Evolutionary conservation across 1,140 invertebrate species (phyloP).

Genomic region (Rhopalosiphum padi): DNA sequence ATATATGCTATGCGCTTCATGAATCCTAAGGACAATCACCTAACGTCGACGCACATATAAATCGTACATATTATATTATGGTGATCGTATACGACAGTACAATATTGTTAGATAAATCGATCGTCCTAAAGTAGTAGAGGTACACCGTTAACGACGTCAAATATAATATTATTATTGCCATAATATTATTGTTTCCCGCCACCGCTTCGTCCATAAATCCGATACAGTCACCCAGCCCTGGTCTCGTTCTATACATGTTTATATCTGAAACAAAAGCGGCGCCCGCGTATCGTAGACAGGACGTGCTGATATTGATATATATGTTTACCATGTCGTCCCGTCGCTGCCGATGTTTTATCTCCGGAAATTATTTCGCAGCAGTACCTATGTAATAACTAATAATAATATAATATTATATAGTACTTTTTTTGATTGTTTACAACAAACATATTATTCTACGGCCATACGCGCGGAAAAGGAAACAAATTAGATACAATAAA

Average conservation of each 20-base stretch:
- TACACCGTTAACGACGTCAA: background rate
- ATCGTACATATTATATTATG: background rate
- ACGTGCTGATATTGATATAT: background rate
- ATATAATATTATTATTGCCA: background rate
- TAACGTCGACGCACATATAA: background rate
- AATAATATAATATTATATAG: background rate
- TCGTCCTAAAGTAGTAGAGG: background rate
- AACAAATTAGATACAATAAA: background rate
- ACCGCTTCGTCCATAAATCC: background rate
- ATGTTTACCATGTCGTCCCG: background rate
- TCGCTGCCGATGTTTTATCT: background rate
- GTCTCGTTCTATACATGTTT: background rate
- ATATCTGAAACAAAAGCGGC: background rate
- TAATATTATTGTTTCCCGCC: background rate
- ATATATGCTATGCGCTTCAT: background rate
- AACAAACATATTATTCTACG: background rate
- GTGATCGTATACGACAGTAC: background rate
- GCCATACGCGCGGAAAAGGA: background rate
- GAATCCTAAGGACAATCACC: background rate
- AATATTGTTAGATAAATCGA: background rate
- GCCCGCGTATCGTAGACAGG: background rate
- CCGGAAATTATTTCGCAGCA: background rate
- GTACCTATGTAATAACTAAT: conserved; percentile 6
- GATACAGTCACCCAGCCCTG: background rate
- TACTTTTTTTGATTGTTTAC: background rate